Conservation (phyloP, 1,140 invertebrate genomes). For the Drosophila navojoa region DNA sequence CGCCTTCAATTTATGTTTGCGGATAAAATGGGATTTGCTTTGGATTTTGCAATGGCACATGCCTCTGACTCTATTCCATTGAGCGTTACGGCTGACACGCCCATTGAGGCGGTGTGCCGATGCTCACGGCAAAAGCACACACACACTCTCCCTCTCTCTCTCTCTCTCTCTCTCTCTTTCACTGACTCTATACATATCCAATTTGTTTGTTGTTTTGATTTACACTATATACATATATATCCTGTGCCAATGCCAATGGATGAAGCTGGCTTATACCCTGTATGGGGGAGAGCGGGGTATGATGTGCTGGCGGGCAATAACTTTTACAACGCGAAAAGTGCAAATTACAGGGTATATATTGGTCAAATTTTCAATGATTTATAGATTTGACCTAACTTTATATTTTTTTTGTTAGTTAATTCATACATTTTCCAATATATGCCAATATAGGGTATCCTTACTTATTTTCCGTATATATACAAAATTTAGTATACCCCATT, state of each 20-base stretch:
- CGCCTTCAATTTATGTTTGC: constrained; percentile 81
- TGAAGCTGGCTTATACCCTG: constrained; percentile 32
- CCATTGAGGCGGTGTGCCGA: constrained; percentile 14
- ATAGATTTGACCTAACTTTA: too few relatives aligned
- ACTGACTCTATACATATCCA: constrained; percentile 64
- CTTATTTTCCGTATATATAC: too few relatives aligned
- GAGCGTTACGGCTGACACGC: constrained; percentile 39
- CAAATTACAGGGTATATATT: too few relatives aligned
- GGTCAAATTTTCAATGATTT: too few relatives aligned
- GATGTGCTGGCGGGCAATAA: too few relatives aligned
- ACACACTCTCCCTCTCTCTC: not conserved
- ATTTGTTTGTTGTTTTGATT: constrained; percentile 81
- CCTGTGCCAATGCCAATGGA: constrained; percentile 7
- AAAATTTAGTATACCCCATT: too few relatives aligned
- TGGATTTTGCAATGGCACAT: constrained; percentile 38
- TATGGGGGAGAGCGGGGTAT: not conserved
- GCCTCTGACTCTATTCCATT: constrained; percentile 19
- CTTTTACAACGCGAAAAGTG: too few relatives aligned
- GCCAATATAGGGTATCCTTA: too few relatives aligned
- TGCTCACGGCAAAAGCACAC: constrained; percentile 45
- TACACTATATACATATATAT: constrained; percentile 51
- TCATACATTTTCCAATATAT: too few relatives aligned
- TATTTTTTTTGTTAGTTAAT: too few relatives aligned
- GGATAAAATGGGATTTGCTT: constrained; percentile 81
- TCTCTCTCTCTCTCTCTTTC: too few relatives aligned